phyloP scores from a whole-genome alignment of 1,140 invertebrate species.

The Drosophila malerkotliana region DNA sequence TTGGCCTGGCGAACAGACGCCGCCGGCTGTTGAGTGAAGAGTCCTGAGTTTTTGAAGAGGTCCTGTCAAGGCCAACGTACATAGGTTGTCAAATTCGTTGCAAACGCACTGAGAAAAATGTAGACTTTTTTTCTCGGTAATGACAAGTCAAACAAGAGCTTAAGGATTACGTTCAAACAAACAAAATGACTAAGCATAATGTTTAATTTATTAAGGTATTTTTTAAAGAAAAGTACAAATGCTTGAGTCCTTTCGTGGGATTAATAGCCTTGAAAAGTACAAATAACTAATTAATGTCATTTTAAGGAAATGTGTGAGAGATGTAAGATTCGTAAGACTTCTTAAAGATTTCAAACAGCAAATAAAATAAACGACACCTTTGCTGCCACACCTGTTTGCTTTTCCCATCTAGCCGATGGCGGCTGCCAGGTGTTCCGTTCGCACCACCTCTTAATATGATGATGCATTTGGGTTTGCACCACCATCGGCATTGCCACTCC shows the following conservation, averaged over 20 bases:
- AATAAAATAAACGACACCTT: conserved; percentile 29
- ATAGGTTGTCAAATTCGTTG: conserved; percentile 22
- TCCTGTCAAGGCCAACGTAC: conserved; percentile 39
- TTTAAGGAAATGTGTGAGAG: not conserved
- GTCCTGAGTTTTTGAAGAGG: conserved; percentile 33
- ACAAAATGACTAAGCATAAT: not conserved
- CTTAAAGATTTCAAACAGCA: conserved; percentile 34
- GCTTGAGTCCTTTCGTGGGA: too few relatives aligned
- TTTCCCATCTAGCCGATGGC: not conserved
- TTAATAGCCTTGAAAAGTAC: not conserved
- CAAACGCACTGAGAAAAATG: conserved; percentile 18
- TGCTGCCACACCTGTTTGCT: conserved; percentile 34
- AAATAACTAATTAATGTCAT: too few relatives aligned
- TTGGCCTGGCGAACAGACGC: conserved; percentile 50
- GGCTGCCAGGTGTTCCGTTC: conserved; percentile 8
- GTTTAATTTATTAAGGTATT: not conserved
- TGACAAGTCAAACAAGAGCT: not conserved
- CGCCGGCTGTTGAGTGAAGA: conserved; percentile 32
- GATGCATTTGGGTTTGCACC: conserved; percentile 42
- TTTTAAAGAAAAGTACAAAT: not conserved
- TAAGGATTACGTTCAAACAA: not conserved
- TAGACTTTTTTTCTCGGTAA: not conserved
- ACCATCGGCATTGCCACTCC: conserved; percentile 19
- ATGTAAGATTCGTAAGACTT: not conserved
- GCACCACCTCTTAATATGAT: conserved; percentile 46